Evolutionary conservation across 2,888 invertebrate species (phyloP), one percentile per base, ranked within the genome.

Genomic region (Eupithecia exiguata): DNA sequence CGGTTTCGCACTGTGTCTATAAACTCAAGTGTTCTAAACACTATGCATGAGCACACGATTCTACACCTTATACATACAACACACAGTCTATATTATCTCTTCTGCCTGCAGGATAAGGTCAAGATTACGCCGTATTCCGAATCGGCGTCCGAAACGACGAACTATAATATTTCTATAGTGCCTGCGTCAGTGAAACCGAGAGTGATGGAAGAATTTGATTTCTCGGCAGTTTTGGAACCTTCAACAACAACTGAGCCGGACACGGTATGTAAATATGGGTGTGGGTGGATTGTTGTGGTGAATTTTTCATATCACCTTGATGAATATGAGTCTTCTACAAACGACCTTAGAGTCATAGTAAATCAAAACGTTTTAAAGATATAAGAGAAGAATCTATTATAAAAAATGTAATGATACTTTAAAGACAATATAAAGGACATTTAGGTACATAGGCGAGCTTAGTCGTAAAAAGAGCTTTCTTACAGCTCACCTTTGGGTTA

Each of bases 101-200:
- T 58, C 25, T 58, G 21, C 21, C 58, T 46, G 88, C 92, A 91
- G 70, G 87, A 91, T 78, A 90, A 91, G 81, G 91, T 94, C 78
- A 90, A 91, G 78, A 94, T 94, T 77, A 91, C 92, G 16, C 92
- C 92, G 10, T 91, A 90, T 77, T 87, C 91, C 1, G 92, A 90
- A 71, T 86, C 89, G 0, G 91, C 90, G 4, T 91, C 93, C 0
- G 92, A 92, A 78, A 83, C 91, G 0, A 88, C 83, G 58, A 89
- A 86, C 74, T 83, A 91, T 53, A 90, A 90, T 76, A 81, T 84
- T 71, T 87, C 89, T 0, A 80, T 85, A 16, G 84, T 84, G 36
- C 85, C 87, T 3, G 80, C 82, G 4, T 84, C 86, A 0, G 79
- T 83, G 25, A 85, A 78, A 68, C 87, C 90, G 1, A 84, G 92